These are phyloP conservation scores for Lates calcarifer DNA, from an alignment of 2,113 vertebrate species.

Conservation along the genomic window DNA sequence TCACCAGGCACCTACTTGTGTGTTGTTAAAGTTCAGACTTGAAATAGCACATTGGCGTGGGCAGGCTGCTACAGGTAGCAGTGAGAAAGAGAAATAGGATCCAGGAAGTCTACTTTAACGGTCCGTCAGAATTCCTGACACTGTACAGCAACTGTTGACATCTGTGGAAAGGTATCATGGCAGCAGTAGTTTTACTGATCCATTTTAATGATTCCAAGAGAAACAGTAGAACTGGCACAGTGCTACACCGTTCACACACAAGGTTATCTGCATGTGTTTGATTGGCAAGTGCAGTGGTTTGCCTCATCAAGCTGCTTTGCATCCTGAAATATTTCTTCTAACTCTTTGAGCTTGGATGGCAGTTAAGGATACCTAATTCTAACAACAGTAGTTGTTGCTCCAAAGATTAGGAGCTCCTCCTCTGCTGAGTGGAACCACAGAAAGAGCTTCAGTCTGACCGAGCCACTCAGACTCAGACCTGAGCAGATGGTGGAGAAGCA, in stretches of 20 bases:
- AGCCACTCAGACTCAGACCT: rapidly evolving
- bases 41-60: neutral
- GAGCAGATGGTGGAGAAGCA: conserved; percentile 22
- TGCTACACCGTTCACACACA: neutral
- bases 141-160: neutral
- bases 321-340: neutral
- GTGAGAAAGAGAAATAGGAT: conserved; percentile 13
- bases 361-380: neutral
- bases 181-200: neutral
- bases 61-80: neutral
- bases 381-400: neutral
- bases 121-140: neutral
- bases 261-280: neutral
- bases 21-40: neutral
- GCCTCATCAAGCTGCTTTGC: neutral
- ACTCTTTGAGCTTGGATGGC: neutral
- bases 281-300: neutral
- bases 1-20: neutral
- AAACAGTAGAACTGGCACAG: neutral
- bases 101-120: neutral
- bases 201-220: neutral
- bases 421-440: neutral
- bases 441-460: neutral
- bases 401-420: no score
- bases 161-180: neutral